phyloP scores from a whole-genome alignment of 2,888 invertebrate genomes.

The Drosophila fungiperda region DNA sequence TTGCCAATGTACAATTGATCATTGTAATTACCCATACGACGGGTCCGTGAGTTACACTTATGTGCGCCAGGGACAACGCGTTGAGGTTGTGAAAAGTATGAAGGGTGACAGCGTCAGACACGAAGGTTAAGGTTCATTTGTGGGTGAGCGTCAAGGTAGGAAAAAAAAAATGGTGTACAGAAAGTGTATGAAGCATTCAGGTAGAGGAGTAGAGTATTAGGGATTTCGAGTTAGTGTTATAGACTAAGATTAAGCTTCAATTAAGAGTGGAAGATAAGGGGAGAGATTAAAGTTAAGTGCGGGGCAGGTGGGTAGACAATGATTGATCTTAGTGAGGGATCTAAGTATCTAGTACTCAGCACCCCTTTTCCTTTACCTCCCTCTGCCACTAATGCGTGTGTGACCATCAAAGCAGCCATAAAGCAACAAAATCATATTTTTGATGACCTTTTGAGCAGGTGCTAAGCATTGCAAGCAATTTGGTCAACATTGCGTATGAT shows the following conservation, averaged over 20 bases:
- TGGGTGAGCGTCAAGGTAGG: too few species aligned
- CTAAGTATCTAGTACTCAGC: neutral
- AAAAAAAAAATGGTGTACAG: too few species aligned
- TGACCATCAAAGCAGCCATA: constrained; percentile 20
- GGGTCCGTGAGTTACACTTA: constrained; percentile 12
- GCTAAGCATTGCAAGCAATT: constrained; percentile 27
- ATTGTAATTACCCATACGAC: constrained; percentile 28
- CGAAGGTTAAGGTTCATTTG: neutral
- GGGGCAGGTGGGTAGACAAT: neutral
- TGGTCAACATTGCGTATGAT: constrained; percentile 69
- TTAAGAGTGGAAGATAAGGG: neutral
- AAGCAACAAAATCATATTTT: constrained; percentile 24
- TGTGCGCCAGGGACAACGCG: constrained; percentile 20
- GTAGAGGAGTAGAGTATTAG: neutral
- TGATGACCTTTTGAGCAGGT: constrained; percentile 29
- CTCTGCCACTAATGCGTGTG: neutral
- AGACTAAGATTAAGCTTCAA: neutral
- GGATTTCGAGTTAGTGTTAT: neutral
- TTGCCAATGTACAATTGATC: constrained; percentile 45
- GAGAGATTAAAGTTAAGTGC: neutral
- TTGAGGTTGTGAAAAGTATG: neutral
- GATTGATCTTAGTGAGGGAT: neutral
- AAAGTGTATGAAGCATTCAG: neutral
- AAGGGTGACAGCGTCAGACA: neutral
- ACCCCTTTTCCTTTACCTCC: neutral